Evolutionary conservation across 1,140 invertebrate species (phyloP).

Genomic region (Teleopsis dalmanni): DNA sequence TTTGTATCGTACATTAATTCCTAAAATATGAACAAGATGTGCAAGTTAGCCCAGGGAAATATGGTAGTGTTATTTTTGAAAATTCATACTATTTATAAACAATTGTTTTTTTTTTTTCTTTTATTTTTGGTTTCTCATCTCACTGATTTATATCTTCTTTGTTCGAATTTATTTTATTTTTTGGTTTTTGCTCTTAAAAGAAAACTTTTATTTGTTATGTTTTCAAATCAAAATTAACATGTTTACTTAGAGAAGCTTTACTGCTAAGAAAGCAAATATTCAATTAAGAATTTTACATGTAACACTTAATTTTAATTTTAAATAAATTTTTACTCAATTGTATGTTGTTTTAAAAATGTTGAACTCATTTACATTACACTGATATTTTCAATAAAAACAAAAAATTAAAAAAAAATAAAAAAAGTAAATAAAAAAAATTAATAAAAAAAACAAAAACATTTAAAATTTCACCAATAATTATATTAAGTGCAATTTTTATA

Average conservation of each 20-base stretch:
- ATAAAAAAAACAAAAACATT: neutral
- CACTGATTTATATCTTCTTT: neutral
- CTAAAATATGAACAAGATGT: constrained; percentile 10
- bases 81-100: constrained; percentile 14
- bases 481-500: too few relatives aligned
- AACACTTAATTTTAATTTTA: too few relatives aligned
- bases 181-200: neutral
- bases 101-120: neutral
- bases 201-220: too few relatives aligned
- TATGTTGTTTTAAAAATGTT: neutral
- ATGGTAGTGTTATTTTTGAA: constrained; percentile 17
- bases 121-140: neutral
- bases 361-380: neutral
- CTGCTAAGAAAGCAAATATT: too few relatives aligned
- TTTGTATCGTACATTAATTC: constrained; percentile 6
- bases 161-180: neutral
- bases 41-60: constrained; percentile 14
- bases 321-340: too few relatives aligned
- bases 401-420: neutral
- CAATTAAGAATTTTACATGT: too few relatives aligned
- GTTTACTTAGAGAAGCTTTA: too few relatives aligned
- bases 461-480: neutral
- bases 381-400: neutral
- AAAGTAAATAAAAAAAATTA: neutral
- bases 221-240: too few relatives aligned